These are phyloP conservation scores for Cotesia vestalis DNA, from an alignment of 1,140 invertebrate species.

Conservation along the genomic window DNA sequence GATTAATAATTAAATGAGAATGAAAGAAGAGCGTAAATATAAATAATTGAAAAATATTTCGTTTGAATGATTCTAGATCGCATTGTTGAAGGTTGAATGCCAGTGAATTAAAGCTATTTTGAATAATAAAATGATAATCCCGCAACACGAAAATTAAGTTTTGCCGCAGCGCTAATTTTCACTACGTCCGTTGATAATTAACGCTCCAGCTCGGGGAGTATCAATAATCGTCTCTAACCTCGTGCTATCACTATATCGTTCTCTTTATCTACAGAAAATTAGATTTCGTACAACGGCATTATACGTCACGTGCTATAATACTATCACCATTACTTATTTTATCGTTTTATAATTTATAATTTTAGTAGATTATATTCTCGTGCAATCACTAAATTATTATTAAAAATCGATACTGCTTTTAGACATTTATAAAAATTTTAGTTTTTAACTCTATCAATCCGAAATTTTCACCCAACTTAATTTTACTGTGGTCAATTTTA, in stretches of 20 bases:
- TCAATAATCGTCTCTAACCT: slow-evolving; percentile 16
- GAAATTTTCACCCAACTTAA: no score
- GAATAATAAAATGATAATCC: slow-evolving; percentile 25
- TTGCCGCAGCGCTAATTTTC: slow-evolving; percentile 21
- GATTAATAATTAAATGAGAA: no score
- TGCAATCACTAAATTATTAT: no score
- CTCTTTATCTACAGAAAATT: slow-evolving; percentile 11
- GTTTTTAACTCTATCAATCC: no score
- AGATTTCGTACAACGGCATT: slow-evolving; percentile 3
- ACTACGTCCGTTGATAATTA: slow-evolving; percentile 20
- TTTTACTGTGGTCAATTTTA: no score
- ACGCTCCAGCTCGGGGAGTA: slow-evolving; percentile 17
- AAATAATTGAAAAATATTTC: no score
- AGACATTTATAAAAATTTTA: no score
- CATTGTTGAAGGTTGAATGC: no score
- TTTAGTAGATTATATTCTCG: no score
- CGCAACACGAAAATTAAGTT: slow-evolving; percentile 11
- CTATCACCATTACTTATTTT: slow-evolving; percentile 1
- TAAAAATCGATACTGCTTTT: no score
- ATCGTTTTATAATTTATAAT: not conserved
- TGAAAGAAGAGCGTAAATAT: no score
- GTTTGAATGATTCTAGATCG: no score
- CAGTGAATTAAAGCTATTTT: not conserved
- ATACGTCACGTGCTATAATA: slow-evolving; percentile 6
- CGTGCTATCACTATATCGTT: not conserved